A percentile compares a stretch with the other conserved stretches of the same genome.
These are phyloP conservation scores for Pelodytes ibericus DNA, from an alignment of 2,797 vertebrate species.

Conservation along the genomic window DNA sequence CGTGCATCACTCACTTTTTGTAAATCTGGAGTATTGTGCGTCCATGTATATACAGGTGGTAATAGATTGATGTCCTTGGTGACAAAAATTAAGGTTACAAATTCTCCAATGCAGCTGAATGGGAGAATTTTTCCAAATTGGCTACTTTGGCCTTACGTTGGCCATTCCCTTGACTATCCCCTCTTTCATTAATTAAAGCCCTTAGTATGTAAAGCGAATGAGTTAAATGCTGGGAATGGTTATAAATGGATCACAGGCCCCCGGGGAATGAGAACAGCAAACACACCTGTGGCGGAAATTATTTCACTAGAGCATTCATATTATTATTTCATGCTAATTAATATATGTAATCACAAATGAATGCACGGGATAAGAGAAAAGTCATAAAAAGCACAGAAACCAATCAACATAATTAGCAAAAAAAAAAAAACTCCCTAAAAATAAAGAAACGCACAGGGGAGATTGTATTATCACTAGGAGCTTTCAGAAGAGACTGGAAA, in stretches of 20 bases:
- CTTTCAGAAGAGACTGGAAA: too few relatives aligned
- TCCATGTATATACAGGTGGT: too few relatives aligned
- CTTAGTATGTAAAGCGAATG: not conserved
- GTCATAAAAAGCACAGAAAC: not conserved
- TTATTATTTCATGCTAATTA: constrained; percentile 32
- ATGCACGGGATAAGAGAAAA: not conserved
- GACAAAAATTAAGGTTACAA: too few relatives aligned
- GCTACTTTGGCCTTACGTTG: too few relatives aligned
- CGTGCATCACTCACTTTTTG: too few relatives aligned
- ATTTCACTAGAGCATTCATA: not conserved
- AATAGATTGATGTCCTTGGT: too few relatives aligned
- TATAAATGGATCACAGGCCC: not conserved
- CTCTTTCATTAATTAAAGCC: too few relatives aligned
- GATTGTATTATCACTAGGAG: not conserved
- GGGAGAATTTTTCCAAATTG: too few relatives aligned
- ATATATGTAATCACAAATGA: not conserved
- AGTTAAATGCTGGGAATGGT: constrained; percentile 9
- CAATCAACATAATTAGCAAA: not conserved
- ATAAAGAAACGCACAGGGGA: not conserved
- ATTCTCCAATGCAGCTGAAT: too few relatives aligned
- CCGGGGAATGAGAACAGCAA: not conserved
- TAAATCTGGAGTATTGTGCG: too few relatives aligned
- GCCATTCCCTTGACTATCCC: too few relatives aligned
- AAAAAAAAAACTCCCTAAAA: not conserved
- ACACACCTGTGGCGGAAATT: not conserved